Base-by-base conservation (phyloP, 2,888 invertebrate genomes). In the Pollenia labialis region DNA sequence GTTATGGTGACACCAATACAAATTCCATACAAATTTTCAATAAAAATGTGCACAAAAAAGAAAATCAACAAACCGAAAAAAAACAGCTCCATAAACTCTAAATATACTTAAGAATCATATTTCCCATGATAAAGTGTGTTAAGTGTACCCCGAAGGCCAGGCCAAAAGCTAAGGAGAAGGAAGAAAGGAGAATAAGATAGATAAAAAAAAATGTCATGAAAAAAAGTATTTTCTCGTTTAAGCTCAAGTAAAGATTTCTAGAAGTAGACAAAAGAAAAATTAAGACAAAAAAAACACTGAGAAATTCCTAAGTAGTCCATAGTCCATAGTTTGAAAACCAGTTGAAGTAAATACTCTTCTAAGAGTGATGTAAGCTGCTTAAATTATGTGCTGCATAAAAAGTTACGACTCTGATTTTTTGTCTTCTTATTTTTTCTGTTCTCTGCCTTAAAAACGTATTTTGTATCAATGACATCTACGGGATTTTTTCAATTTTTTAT, bases 111-210 rank as follows among this genome's bases (percentile, higher is more conserved):
- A 88, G 81, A 87, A 85, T 87, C 80, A 87, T 87, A 89, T 89
- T 91, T 91, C 90, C 90, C 90, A 90, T 90, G 91, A 91, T 90
- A 90, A 91, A 91, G 89, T 89, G 85, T 87, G 86, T 86, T 64
- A 85, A 87, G 85, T 85, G 72, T 79, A 81, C 89, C 87, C 89
- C 81, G 72, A 88, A 85, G 87, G 83, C 84, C 77, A 84, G 54
- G 50, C 46, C 83, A 82, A 79, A 46, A 79, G 69, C 60, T 54
- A 71, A 69, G 14, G 44, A 66, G 68, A 82, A 68, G 60, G 77
- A 79, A 74, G 44, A 48, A 56, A 62, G 69, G 40, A 42, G 60
- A 64, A 54, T 56, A 54, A 42, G 32, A 75, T 56, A 79, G 75
- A 79, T 64, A 80, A 72, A 74, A 32, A 32, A 74, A 62, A 62